Conservation (phyloP, 2,888 invertebrate species). For the Celastrina argiolus region DNA sequence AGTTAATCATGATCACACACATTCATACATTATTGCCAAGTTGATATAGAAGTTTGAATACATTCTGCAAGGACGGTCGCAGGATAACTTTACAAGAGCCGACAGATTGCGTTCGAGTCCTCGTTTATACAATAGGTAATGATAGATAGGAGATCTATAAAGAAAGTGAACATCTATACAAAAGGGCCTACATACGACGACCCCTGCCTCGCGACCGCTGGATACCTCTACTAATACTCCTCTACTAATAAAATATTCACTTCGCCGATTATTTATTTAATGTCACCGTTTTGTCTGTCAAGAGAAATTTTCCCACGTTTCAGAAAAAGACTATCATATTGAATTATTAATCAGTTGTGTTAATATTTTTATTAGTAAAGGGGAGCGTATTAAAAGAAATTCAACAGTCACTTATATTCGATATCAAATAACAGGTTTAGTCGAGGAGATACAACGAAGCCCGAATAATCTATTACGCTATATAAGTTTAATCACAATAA, state of each 20-base stretch:
- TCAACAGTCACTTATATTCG: neutral
- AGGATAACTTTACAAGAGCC: conserved; percentile 26
- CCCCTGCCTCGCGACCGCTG: neutral
- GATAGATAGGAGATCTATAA: conserved; percentile 1
- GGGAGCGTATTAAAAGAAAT: neutral
- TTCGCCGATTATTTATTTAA: too few relatives aligned
- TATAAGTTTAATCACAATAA: conserved; percentile 12
- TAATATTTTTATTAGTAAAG: too few relatives aligned
- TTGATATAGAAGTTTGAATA: conserved; percentile 26
- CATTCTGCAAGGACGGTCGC: conserved; percentile 37
- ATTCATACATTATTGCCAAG: conserved; percentile 32
- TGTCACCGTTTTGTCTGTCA: too few relatives aligned
- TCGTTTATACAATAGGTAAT: conserved; percentile 21
- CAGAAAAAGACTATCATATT: too few relatives aligned
- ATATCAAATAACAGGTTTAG: neutral
- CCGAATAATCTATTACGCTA: conserved; percentile 7
- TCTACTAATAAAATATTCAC: too few relatives aligned
- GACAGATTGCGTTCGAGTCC: conserved; percentile 22
- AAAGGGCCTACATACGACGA: neutral
- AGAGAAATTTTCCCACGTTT: too few relatives aligned
- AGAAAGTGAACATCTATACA: neutral
- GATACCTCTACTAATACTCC: too few relatives aligned
- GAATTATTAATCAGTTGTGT: too few relatives aligned
- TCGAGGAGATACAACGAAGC: neutral
- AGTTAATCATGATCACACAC: conserved; percentile 34